phyloP scores from a whole-genome alignment of 2,113 vertebrate genomes.

The Anser brachyrhynchus region DNA sequence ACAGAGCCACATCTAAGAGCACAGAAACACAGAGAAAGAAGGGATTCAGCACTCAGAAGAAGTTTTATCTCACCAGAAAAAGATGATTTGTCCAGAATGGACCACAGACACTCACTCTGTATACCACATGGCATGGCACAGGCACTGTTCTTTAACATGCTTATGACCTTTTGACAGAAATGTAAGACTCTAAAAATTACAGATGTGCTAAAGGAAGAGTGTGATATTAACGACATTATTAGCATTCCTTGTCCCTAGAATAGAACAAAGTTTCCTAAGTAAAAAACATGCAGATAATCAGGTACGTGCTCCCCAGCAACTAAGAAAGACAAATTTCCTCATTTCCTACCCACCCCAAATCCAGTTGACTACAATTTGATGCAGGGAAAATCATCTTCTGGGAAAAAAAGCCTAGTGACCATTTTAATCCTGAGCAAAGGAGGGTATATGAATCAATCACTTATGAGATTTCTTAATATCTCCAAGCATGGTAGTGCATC shows the following conservation, averaged over 20 bases:
- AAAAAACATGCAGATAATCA: background rate
- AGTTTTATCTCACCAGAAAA: background rate
- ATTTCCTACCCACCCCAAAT: background rate
- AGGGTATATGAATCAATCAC: background rate
- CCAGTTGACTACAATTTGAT: background rate
- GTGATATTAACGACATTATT: background rate
- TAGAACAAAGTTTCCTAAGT: background rate
- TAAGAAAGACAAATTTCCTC: background rate
- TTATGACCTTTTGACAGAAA: background rate
- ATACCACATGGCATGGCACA: too few species aligned
- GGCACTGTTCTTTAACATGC: background rate
- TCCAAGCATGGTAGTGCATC: constrained; percentile 14
- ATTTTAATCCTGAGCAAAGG: background rate
- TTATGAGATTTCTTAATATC: background rate
- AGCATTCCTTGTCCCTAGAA: background rate
- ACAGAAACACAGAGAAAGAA: background rate
- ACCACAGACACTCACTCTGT: background rate
- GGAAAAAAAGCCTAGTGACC: background rate
- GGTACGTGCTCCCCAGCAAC: background rate
- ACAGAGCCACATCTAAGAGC: background rate
- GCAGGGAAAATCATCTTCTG: background rate
- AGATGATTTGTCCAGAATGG: background rate
- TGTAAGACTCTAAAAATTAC: background rate
- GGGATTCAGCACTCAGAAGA: background rate
- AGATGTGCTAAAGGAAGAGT: background rate